Base-by-base conservation (phyloP, 2,888 invertebrate species). In the Muschampia plurimacula region DNA sequence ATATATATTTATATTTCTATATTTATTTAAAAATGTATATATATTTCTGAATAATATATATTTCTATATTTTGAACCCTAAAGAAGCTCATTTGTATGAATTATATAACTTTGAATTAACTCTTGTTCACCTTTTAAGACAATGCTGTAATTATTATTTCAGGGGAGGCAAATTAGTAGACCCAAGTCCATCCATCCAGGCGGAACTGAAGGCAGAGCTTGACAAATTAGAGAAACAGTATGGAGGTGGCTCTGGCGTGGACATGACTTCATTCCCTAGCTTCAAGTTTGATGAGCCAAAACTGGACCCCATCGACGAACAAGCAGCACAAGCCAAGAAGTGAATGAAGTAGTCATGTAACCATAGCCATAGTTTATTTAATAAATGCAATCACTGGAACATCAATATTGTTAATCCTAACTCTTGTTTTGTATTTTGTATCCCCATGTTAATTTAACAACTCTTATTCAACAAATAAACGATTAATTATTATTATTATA, bases 201-300 rank as follows among this genome's bases (percentile, higher is more conserved):
- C 95, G 79, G 97, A 97, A 85, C 88, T 97, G 75, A 96, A 97
- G 84, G 92, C 96, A 13, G 98, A 98, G 86, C 87, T 98, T 80
- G 97, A 97, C 7, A 97, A 97, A 89, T 95, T 98, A 49, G 96
- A 97, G 69, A 96, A 96, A 82, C 96, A 96, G 79, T 98, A 93
- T 83, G 97, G 97, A 76, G 97, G 97, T 79, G 97, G 96, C 69
- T 85, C 95, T 12, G 97, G 97, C 60, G 95, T 95, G 5, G 98
- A 99, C 85, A 97, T 99, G 97, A 97, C 97, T 22, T 95, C 98
- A 88, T 99, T 99, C 90, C 99, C 99, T 12, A 86, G 96, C 13
- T 97, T 99, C 86, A 97, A 96, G 84, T 99, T 98, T 82, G 94
- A 95, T 36, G 97, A 97, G 75, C 96, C 96, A 66, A 95, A 95